Evolutionary conservation across 53 echinoderm and acorn worm genomes (phyloP).

Genomic region (Holothuria leucospilota): DNA sequence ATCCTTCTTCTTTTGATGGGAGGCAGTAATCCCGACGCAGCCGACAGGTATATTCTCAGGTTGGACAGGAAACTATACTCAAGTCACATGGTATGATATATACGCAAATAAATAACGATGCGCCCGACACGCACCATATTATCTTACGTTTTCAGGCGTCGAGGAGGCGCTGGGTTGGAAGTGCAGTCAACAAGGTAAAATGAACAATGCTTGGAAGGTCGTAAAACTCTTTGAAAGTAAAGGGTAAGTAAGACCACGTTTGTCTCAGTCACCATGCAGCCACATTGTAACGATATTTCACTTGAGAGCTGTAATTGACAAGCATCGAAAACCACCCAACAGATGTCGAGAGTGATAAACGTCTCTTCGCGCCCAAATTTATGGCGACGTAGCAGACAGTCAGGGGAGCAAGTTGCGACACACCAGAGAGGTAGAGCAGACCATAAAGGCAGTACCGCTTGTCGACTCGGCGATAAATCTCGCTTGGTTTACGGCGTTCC

Average conservation of each 20-base stretch:
- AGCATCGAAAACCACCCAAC: conserved; percentile 47
- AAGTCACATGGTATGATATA: too few species aligned
- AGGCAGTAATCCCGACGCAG: too few species aligned
- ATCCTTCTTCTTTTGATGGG: too few species aligned
- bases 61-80: too few species aligned
- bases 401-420: conserved; percentile 40
- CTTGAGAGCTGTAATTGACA: conserved; percentile 33
- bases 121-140: not conserved
- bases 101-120: too few species aligned
- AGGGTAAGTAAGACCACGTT: not conserved
- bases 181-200: conserved; percentile 8
- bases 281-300: conserved; percentile 18
- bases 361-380: conserved; percentile 31
- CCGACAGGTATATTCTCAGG: too few species aligned
- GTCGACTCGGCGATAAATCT: conserved; percentile 35
- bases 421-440: conserved; percentile 36
- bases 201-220: not conserved
- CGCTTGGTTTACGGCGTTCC: conserved; percentile 29
- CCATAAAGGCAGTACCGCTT: conserved; percentile 38
- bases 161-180: not conserved
- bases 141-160: conserved; percentile 21
- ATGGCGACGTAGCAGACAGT: conserved; percentile 35
- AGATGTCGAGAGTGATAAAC: conserved; percentile 37
- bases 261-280: not conserved
- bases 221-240: conserved; percentile 4